Base-by-base conservation (phyloP, 2,797 vertebrate species). In the Coendou prehensilis region DNA sequence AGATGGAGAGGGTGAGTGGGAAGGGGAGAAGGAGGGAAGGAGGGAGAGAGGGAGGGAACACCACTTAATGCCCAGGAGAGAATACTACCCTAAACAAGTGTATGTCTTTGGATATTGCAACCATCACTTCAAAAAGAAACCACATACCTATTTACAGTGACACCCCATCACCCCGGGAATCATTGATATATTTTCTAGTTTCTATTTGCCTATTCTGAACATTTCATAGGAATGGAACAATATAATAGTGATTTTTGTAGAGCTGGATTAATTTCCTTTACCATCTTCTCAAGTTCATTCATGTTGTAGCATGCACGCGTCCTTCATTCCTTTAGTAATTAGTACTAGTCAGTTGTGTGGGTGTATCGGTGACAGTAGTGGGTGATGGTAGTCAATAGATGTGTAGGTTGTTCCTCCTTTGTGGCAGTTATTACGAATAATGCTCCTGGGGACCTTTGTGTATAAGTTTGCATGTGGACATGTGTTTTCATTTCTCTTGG, bases 301-400 rank as follows among this genome's bases (percentile, higher is more conserved):
- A 75, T 85, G 69, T 87, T 37, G n/a, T 69, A 37, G 50, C 10
- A 57, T 85, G 47, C 56, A 17, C 89, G 20, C 59, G 3, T 85
- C 57, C 47, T 96, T 91, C 5, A 71, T 63, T 89, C 4, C 52
- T 87, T 96, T 81, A 71, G 73, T 84, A 75, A 30, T 45, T 20
- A 94, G 50, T 91, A 63, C 15, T 75, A 50, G 50, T 67, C 54
- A 41, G 0, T 47, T 64, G 0, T 56, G 26, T 88, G 10, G 26
- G 14, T 89, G 33, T 41, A 73, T 15, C 28, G 30, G 28, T 73
- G 5, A 67, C 17, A 45, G 93, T n/a, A 67, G 52, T 87, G 69
- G 50, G 37, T 41, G 37, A 41, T 41, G 37, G 37, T 41, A 41
- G 37, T 41, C 37, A 41, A 45, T 64, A 89, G 56, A 75, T 9